Conservation (phyloP, 1,140 invertebrate genomes). For the Aleiodes sp. region DNA sequence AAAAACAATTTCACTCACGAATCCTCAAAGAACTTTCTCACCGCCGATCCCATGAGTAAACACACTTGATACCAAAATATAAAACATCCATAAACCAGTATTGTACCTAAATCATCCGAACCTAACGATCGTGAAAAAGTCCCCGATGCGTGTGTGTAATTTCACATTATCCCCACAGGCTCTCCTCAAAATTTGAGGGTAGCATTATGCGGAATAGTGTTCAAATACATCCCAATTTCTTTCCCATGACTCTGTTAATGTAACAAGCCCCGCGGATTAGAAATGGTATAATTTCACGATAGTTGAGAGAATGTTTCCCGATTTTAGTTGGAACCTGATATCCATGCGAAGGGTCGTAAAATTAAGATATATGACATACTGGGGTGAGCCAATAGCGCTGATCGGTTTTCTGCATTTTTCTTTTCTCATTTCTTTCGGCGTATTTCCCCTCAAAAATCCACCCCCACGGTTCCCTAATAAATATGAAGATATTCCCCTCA, state of each 20-base stretch:
- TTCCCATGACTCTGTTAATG: constrained; percentile 42
- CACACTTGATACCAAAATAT: background rate
- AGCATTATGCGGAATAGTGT: too few relatives aligned
- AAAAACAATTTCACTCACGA: background rate
- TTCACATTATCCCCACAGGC: constrained; percentile 31
- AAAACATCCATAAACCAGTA: background rate
- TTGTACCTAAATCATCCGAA: background rate
- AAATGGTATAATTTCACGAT: constrained; percentile 38
- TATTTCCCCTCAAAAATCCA: background rate
- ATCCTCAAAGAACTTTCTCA: background rate
- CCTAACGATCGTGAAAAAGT: constrained; percentile 22
- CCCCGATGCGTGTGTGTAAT: constrained; percentile 42
- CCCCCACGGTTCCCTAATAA: constrained; percentile 37
- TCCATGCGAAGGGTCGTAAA: constrained; percentile 63
- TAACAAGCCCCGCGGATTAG: constrained; percentile 51
- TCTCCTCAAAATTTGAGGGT: too few relatives aligned
- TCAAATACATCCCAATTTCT: background rate
- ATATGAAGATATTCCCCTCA: constrained; percentile 33
- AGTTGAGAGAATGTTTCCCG: constrained; percentile 56
- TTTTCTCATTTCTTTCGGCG: constrained; percentile 4
- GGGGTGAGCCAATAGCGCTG: constrained; percentile 27
- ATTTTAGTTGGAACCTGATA: constrained; percentile 66
- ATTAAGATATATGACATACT: constrained; percentile 64
- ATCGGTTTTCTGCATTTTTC: background rate
- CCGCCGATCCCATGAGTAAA: background rate